Conservation (phyloP, 2,888 invertebrate genomes). For the Rhodophaea formosa region DNA sequence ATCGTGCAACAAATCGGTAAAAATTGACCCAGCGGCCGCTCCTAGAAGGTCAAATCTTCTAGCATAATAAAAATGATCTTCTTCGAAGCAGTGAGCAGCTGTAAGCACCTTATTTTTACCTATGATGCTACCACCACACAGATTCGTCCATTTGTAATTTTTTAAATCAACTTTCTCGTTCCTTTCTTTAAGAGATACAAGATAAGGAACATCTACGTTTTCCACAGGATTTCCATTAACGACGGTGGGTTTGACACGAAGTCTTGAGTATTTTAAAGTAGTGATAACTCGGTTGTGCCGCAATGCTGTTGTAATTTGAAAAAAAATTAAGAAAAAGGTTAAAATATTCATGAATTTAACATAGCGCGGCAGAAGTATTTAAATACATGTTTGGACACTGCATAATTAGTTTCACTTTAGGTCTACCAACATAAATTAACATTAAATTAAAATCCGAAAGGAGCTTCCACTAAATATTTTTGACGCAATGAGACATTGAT, state of each 20-base stretch:
- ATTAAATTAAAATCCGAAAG: not conserved
- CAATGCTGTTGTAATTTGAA: conserved; percentile 3
- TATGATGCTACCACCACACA: conserved; percentile 34
- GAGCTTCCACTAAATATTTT: no score
- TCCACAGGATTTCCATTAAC: conserved; percentile 30
- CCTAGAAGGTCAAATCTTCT: conserved; percentile 21
- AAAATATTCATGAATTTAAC: conserved; percentile 17
- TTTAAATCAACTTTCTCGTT: conserved; percentile 1
- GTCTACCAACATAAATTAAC: not conserved
- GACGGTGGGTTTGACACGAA: conserved; percentile 30
- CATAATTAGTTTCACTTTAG: not conserved
- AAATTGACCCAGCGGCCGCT: conserved; percentile 29
- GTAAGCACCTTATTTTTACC: conserved; percentile 28
- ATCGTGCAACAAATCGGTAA: conserved; percentile 22
- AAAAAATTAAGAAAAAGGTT: conserved; percentile 13
- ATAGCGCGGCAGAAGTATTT: no score
- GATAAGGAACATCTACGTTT: conserved; percentile 31
- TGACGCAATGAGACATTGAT: no score
- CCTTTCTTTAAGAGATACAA: conserved; percentile 33
- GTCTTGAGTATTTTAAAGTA: conserved; percentile 33
- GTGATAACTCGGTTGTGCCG: conserved; percentile 30
- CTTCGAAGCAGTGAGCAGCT: conserved; percentile 40
- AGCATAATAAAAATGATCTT: conserved; percentile 22
- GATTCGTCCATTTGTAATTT: conserved; percentile 25
- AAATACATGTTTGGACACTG: conserved; percentile 1